A percentile compares a stretch with the other conserved stretches of the same genome.
Conservation (phyloP, 1,140 invertebrate genomes). For the Neodiprion pinetum region DNA sequence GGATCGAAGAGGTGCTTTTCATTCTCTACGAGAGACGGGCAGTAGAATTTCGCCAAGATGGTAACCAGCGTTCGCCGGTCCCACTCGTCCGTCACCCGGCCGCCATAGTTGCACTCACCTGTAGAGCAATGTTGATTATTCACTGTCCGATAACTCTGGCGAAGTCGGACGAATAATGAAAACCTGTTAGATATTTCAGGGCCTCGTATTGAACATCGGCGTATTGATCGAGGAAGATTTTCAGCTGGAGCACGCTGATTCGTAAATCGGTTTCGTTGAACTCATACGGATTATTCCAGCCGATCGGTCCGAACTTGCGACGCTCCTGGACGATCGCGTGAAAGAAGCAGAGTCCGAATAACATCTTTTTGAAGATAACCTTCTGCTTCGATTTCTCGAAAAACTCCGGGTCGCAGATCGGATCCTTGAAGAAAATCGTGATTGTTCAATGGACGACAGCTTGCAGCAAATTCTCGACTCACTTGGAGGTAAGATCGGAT, state of each 20-base stretch:
- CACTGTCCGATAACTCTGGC: conserved; percentile 10
- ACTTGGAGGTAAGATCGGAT: conserved; percentile 74
- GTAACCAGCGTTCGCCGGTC: conserved; percentile 88
- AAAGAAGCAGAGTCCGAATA: conserved; percentile 92
- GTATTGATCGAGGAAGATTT: conserved; percentile 90
- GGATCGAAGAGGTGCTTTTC: conserved; percentile 70
- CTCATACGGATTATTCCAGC: conserved; percentile 96
- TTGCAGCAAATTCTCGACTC: conserved; percentile 45
- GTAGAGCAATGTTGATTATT: background rate
- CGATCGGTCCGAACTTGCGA: conserved; percentile 90
- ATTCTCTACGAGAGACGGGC: conserved; percentile 61
- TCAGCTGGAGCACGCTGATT: conserved; percentile 86
- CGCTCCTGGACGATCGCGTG: conserved; percentile 92
- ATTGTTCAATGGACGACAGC: background rate
- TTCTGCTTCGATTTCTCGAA: conserved; percentile 83
- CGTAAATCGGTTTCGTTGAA: conserved; percentile 95
- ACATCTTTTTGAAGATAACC: conserved; percentile 80
- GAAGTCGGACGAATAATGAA: conserved; percentile 5
- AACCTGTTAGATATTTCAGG: conserved; percentile 81
- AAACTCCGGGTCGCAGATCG: conserved; percentile 87
- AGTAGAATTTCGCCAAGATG: conserved; percentile 84
- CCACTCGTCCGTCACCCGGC: conserved; percentile 94
- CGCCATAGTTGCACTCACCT: conserved; percentile 97
- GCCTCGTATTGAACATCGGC: conserved; percentile 89
- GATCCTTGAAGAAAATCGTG: conserved; percentile 66